A percentile compares a stretch with the other conserved stretches of the same genome.
Conservation (phyloP, 2,113 vertebrate genomes). For the Sander vitreus region DNA sequence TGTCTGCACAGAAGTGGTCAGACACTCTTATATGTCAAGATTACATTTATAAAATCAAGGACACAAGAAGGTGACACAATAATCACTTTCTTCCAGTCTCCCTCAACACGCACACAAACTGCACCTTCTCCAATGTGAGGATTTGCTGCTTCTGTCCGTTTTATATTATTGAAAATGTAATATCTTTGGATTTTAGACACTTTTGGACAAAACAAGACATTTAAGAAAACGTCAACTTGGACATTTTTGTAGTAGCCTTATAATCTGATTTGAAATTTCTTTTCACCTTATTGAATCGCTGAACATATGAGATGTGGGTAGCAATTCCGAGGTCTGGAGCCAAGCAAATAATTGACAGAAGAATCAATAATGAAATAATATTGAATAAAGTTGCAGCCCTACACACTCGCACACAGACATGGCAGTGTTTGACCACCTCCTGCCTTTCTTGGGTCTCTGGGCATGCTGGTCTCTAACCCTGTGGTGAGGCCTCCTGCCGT, state of each 20-base stretch:
- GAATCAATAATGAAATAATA: background rate
- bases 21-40: background rate
- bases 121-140: background rate
- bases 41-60: background rate
- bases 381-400: background rate
- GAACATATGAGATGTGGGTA: background rate
- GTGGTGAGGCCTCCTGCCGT: slow-evolving; percentile 46
- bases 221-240: background rate
- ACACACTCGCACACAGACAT: slow-evolving; percentile 5
- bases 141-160: background rate
- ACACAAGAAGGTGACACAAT: background rate
- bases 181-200: too few relatives aligned
- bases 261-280: background rate
- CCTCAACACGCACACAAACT: background rate
- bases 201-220: background rate
- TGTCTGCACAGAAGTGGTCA: background rate
- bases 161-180: too few relatives aligned
- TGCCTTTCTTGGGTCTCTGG: slow-evolving; percentile 48
- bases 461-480: slow-evolving; percentile 42
- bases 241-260: background rate
- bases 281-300: background rate
- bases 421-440: slow-evolving; percentile 47
- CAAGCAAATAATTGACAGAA: background rate
- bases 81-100: background rate
- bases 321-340: background rate